Evolutionary conservation across 1,140 invertebrate species (phyloP).

Genomic region (Steinernema khuongi): DNA sequence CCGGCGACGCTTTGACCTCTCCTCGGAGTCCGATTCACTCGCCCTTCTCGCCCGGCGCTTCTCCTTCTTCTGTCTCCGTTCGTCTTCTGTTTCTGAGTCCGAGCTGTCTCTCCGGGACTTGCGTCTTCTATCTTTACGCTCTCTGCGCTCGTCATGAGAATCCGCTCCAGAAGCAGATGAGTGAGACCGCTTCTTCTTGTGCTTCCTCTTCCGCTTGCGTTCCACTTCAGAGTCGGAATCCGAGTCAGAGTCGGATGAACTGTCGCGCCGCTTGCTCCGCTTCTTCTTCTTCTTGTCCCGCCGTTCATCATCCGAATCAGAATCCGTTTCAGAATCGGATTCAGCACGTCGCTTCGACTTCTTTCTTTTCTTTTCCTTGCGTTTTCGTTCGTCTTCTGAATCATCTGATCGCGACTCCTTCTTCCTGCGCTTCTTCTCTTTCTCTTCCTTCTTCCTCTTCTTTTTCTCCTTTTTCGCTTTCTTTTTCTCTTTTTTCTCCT

Average conservation of each 20-base stretch:
- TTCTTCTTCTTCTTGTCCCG: background rate
- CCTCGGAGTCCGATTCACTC: background rate
- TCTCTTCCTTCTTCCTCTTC: background rate
- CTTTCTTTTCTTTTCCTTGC: background rate
- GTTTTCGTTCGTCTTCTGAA: background rate
- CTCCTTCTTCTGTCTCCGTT: background rate
- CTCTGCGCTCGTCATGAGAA: too few species aligned
- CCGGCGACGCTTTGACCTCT: background rate
- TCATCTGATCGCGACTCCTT: background rate
- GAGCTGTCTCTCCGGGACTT: too few species aligned
- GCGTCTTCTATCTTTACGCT: too few species aligned
- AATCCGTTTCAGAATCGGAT: too few species aligned
- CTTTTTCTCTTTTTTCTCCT: background rate
- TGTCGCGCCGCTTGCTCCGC: too few species aligned
- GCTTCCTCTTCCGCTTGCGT: background rate
- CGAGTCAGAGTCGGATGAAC: too few species aligned
- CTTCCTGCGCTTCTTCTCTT: constrained; percentile 9
- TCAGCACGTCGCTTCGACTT: background rate
- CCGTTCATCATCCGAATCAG: background rate
- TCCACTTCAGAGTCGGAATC: background rate
- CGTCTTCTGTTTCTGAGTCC: background rate
- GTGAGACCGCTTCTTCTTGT: background rate
- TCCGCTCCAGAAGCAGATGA: background rate
- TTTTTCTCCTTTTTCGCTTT: background rate
- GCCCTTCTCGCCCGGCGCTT: background rate